Evolutionary conservation across 2,888 invertebrate species (phyloP).

Genomic region (Agriopis marginaria): DNA sequence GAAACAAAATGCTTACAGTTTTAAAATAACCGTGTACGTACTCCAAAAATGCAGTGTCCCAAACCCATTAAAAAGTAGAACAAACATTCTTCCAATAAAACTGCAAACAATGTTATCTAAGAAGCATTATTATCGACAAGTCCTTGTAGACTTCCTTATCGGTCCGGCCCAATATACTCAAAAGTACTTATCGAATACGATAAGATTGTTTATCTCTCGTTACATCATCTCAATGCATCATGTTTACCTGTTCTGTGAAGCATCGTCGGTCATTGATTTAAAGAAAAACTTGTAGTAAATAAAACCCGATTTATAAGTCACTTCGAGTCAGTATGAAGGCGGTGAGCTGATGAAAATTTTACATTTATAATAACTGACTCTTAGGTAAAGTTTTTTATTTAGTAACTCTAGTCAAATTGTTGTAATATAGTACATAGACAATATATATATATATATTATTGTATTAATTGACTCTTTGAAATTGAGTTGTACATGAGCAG

Average conservation of each 20-base stretch:
- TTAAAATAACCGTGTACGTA: background rate
- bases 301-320: too few relatives aligned
- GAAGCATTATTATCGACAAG: constrained; percentile 31
- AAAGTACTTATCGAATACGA: constrained; percentile 45
- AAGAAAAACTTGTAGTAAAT: background rate
- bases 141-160: constrained; percentile 59
- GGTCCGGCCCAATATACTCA: constrained; percentile 50
- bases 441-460: too few relatives aligned
- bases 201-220: constrained; percentile 41
- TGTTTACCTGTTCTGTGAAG: constrained; percentile 20
- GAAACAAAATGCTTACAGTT: background rate
- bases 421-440: too few relatives aligned
- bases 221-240: constrained; percentile 45
- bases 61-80: constrained; percentile 9
- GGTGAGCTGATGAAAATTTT: too few relatives aligned
- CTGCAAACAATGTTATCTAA: constrained; percentile 31
- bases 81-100: constrained; percentile 29
- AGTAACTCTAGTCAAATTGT: too few relatives aligned
- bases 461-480: too few relatives aligned
- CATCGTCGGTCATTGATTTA: constrained; percentile 3
- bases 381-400: too few relatives aligned
- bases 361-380: too few relatives aligned
- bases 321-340: too few relatives aligned
- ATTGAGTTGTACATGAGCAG: too few relatives aligned
- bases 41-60: constrained; percentile 6